Evolutionary conservation across 1,140 invertebrate genomes (phyloP).

Genomic region (Drosophila quadrilineata): DNA sequence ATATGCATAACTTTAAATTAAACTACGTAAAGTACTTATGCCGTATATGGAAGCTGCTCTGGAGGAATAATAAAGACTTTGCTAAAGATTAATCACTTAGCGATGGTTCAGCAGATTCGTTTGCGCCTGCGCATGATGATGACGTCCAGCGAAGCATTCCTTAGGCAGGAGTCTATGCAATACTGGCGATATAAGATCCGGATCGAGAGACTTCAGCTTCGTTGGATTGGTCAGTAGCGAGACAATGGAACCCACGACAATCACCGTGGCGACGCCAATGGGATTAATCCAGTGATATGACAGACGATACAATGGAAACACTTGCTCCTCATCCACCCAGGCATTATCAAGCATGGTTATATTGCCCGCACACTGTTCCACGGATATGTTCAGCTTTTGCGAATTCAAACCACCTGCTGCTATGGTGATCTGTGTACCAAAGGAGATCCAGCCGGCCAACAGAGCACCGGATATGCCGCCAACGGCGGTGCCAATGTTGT

Average conservation of each 20-base stretch:
- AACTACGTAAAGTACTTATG: too few species aligned
- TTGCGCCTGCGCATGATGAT: slow-evolving; percentile 44
- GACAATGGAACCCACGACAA: slow-evolving; percentile 86
- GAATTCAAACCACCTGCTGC: slow-evolving; percentile 80
- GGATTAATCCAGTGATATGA: slow-evolving; percentile 91
- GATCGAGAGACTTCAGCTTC: slow-evolving; percentile 84
- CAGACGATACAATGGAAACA: slow-evolving; percentile 87
- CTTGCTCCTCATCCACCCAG: slow-evolving; percentile 82
- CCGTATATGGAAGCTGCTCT: too few species aligned
- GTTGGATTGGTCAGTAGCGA: slow-evolving; percentile 86
- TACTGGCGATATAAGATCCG: slow-evolving; percentile 84
- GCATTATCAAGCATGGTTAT: slow-evolving; percentile 45
- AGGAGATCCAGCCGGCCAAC: slow-evolving; percentile 83
- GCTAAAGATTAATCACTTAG: too few species aligned
- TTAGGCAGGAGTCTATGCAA: slow-evolving; percentile 82
- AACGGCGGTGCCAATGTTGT: slow-evolving; percentile 85
- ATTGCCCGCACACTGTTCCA: slow-evolving; percentile 74
- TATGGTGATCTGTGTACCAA: slow-evolving; percentile 83
- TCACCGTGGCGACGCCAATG: slow-evolving; percentile 84
- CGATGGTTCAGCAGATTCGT: slow-evolving; percentile 42
- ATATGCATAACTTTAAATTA: too few species aligned
- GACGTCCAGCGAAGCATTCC: slow-evolving; percentile 62
- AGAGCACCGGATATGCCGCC: slow-evolving; percentile 84
- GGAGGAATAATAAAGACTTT: too few species aligned
- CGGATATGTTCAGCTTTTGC: slow-evolving; percentile 80